Evolutionary conservation across 2,113 vertebrate species (phyloP).

Genomic region (Climacteris rufus): DNA sequence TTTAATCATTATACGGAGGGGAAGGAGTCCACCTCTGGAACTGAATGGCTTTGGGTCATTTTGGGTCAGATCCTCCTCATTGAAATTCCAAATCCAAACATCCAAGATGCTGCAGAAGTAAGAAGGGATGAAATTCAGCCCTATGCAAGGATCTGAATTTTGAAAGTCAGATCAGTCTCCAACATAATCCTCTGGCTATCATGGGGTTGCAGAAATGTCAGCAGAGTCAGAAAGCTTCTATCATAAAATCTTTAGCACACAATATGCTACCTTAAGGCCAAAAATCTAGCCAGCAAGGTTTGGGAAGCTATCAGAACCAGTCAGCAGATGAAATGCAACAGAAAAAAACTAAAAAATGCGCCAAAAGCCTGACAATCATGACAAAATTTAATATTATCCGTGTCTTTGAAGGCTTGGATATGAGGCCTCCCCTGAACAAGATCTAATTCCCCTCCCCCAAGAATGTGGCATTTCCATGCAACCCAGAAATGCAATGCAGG

Average conservation of each 20-base stretch:
- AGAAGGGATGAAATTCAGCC: slow-evolving; percentile 19
- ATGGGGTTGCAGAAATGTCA: background rate
- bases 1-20: background rate
- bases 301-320: slow-evolving; percentile 52
- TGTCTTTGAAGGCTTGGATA: background rate
- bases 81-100: slow-evolving; percentile 53
- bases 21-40: background rate
- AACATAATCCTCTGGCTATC: background rate
- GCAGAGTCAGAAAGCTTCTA: background rate
- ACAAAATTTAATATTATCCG: background rate
- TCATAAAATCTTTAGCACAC: background rate
- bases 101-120: background rate
- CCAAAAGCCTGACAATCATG: background rate
- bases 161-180: background rate
- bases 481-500: background rate
- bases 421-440: background rate
- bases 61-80: background rate
- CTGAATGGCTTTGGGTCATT: background rate
- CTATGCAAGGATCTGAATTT: slow-evolving; percentile 13
- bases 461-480: background rate
- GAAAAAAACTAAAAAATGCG: background rate
- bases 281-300: background rate
- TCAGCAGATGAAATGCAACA: background rate
- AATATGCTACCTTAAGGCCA: background rate
- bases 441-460: background rate